These are phyloP conservation scores for Aleiodes alternator DNA, from an alignment of 2,888 invertebrate genomes.

Conservation along the genomic window DNA sequence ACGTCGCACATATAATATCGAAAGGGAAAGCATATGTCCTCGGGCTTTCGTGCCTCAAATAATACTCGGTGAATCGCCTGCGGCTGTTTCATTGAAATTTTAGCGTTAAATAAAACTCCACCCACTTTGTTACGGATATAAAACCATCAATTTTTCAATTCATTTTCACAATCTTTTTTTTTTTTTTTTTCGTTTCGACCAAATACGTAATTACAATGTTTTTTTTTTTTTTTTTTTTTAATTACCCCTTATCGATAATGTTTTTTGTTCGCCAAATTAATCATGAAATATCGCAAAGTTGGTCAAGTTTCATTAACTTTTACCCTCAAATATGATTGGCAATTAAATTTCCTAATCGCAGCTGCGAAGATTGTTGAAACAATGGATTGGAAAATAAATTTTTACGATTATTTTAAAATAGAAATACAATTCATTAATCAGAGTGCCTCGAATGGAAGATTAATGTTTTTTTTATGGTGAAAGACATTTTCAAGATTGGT, in stretches of 20 bases:
- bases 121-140: slow-evolving; percentile 35
- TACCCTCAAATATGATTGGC: neutral
- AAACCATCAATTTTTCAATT: no score
- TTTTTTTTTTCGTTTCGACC: neutral
- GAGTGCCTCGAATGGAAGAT: slow-evolving; percentile 4
- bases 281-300: neutral
- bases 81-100: slow-evolving; percentile 41
- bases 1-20: slow-evolving; percentile 29
- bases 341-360: slow-evolving; percentile 8
- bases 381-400: neutral
- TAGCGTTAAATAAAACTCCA: slow-evolving; percentile 41
- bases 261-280: neutral
- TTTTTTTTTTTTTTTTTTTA: neutral
- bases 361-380: neutral
- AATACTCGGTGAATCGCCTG: slow-evolving; percentile 52
- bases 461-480: slow-evolving; percentile 11
- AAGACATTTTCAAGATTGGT: neutral
- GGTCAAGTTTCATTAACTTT: neutral
- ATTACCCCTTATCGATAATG: neutral
- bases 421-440: slow-evolving; percentile 11
- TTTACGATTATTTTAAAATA: neutral
- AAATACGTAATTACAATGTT: slow-evolving; percentile 10
- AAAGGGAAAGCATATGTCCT: slow-evolving; percentile 54
- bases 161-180: neutral
- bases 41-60: slow-evolving; percentile 51